Base-by-base conservation (phyloP, 2,113 vertebrate genomes). In the Clarias magur region DNA sequence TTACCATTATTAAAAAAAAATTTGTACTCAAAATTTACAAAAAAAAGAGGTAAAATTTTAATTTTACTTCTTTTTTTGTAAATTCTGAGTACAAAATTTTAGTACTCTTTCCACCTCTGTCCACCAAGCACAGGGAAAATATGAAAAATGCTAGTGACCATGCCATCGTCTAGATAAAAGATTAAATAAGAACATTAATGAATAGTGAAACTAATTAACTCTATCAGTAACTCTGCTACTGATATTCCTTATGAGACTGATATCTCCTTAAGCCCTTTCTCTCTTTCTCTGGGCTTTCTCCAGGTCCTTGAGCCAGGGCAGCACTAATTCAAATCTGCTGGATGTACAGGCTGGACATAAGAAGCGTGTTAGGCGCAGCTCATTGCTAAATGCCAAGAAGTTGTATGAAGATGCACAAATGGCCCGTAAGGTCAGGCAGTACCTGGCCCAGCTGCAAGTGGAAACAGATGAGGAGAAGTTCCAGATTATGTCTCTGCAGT, bases 321-420 rank as follows among this genome's bases (percentile, higher is more conserved):
- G 98, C 95, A 99, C 97, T 19, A 99, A 97, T 93, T 99, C 98
- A 0, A 99, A 97, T 93, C 96, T 99, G 97, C 92, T 99, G 87
- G 98, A 99, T 17, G 96, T 99, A 17, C 98, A 99, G 89, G 97
- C 95, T 72, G 96, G 96, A 30, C 98, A 99, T 90, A 99, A 99
- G 91, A 99, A 99, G 90, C 96, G 97, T 0, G 96, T 96, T 1
- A 96, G 97, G 0, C 97, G 98, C 89, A 99, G 98, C 93, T 99
- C 98, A 0, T 95, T 99, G 0, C 97, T 99, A 10, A 99, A 99
- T 0, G 97, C 97, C 79, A 99, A 99, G 95, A 99, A 99, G 90
- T 95, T 99, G 0, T 99, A 99, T 0, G 98, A 99, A 91, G 98
- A 99, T 25, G 98, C 98, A 0, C 98, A 99, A 90, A 99, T 99